Percentiles rank a stretch among this genome's conserved stretches.
These are phyloP conservation scores for Eupithecia subfuscata DNA, from an alignment of 2,888 invertebrate genomes.

Conservation along the genomic window DNA sequence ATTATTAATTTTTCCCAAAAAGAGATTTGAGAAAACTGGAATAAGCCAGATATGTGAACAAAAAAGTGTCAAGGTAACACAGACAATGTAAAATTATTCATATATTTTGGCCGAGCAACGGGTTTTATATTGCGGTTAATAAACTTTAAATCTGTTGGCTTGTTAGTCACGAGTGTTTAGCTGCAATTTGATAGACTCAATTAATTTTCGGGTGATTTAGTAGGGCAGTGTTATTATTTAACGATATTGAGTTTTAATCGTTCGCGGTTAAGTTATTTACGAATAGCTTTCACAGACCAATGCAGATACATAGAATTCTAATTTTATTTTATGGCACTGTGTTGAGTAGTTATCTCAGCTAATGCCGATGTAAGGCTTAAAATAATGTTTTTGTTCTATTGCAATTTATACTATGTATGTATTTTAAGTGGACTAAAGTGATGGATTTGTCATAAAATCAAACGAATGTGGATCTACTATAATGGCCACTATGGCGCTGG, in stretches of 20 bases:
- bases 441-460: background rate
- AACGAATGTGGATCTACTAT: background rate
- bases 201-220: constrained; percentile 11
- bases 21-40: background rate
- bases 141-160: constrained; percentile 21
- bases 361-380: background rate
- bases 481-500: background rate
- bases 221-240: constrained; percentile 4
- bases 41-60: background rate
- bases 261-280: background rate
- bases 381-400: background rate
- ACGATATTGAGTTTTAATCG: background rate
- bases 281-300: background rate
- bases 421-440: background rate
- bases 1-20: background rate
- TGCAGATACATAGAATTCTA: background rate
- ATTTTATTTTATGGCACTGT: background rate
- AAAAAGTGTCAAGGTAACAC: constrained; percentile 40
- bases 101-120: constrained; percentile 47
- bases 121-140: constrained; percentile 31
- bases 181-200: background rate
- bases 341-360: background rate
- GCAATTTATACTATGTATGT: background rate
- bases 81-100: constrained; percentile 40
- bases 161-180: constrained; percentile 19